Evolutionary conservation across 2,888 invertebrate species (phyloP).

Genomic region (Linyphia triangularis): DNA sequence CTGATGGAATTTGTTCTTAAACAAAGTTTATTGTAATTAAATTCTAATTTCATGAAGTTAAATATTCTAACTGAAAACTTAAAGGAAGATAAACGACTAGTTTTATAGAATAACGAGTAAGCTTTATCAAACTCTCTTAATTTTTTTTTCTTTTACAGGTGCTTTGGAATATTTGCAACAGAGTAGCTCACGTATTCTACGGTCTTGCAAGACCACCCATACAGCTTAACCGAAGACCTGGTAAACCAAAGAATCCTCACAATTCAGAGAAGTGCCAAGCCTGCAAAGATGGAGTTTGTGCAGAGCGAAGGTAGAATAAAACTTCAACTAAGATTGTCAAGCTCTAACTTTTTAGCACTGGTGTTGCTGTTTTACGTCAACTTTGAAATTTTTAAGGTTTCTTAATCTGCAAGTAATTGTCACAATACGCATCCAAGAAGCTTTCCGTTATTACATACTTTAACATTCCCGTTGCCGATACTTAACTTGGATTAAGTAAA

Average conservation of each 20-base stretch:
- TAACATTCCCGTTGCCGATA: background rate
- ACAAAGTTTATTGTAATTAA: background rate
- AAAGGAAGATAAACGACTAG: no score
- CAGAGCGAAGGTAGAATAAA: slow-evolving; percentile 69
- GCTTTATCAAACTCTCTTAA: slow-evolving; percentile 75
- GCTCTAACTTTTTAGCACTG: background rate
- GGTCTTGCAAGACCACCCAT: slow-evolving; percentile 80
- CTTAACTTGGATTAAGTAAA: background rate
- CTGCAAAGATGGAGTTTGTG: slow-evolving; percentile 80
- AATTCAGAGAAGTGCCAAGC: slow-evolving; percentile 81
- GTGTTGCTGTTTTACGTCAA: background rate
- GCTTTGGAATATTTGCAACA: slow-evolving; percentile 80
- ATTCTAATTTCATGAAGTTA: no score
- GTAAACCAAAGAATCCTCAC: slow-evolving; percentile 81
- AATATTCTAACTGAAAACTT: no score
- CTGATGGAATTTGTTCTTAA: no score
- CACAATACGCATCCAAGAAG: background rate
- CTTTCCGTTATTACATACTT: background rate
- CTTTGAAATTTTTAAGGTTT: background rate
- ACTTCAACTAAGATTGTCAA: background rate
- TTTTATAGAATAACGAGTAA: background rate
- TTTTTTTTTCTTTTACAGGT: slow-evolving; percentile 78
- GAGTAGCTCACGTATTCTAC: slow-evolving; percentile 80
- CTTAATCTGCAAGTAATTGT: background rate
- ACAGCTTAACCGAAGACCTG: slow-evolving; percentile 80